Percentiles rank a stretch among this genome's conserved stretches.
Conservation (phyloP, 2,888 invertebrate species). For the Phyto melanocephala region DNA sequence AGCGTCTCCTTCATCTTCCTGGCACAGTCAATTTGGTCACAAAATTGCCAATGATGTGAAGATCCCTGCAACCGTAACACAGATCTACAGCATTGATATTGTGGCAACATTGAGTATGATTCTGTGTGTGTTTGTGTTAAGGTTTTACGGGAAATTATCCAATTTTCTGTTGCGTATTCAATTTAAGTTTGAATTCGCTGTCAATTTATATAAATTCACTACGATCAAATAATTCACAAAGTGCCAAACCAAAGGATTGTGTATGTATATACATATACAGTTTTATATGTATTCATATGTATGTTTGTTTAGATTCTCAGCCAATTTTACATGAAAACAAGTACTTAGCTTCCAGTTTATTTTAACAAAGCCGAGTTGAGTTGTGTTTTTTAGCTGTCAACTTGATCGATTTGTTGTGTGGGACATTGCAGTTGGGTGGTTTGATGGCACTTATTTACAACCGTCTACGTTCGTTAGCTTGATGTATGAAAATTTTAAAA, state of each 20-base stretch:
- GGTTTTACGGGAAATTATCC: constrained; percentile 78
- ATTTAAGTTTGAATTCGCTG: constrained; percentile 72
- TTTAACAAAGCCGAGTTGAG: constrained; percentile 22
- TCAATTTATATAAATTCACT: constrained; percentile 75
- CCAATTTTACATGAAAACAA: not conserved
- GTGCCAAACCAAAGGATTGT: constrained; percentile 43
- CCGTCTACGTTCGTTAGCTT: too few relatives aligned
- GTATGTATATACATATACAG: not conserved
- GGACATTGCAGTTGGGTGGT: constrained; percentile 66
- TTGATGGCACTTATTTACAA: constrained; percentile 15
- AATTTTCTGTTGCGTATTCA: constrained; percentile 78
- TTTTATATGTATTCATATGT: not conserved
- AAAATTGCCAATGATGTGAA: constrained; percentile 59
- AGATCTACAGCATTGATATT: constrained; percentile 62
- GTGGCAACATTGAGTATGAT: constrained; percentile 6
- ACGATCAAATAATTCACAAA: constrained; percentile 63
- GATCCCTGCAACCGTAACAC: constrained; percentile 55
- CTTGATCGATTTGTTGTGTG: constrained; percentile 67
- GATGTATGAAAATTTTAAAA: too few relatives aligned
- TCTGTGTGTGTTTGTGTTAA: constrained; percentile 41
- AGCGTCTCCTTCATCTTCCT: constrained; percentile 47
- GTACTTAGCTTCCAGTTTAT: constrained; percentile 9
- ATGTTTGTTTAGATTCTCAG: not conserved
- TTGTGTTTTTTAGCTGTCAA: constrained; percentile 66
- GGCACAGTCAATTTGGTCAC: constrained; percentile 69